Conservation (phyloP, 1,140 invertebrate species). For the Hycleus cichorii region DNA sequence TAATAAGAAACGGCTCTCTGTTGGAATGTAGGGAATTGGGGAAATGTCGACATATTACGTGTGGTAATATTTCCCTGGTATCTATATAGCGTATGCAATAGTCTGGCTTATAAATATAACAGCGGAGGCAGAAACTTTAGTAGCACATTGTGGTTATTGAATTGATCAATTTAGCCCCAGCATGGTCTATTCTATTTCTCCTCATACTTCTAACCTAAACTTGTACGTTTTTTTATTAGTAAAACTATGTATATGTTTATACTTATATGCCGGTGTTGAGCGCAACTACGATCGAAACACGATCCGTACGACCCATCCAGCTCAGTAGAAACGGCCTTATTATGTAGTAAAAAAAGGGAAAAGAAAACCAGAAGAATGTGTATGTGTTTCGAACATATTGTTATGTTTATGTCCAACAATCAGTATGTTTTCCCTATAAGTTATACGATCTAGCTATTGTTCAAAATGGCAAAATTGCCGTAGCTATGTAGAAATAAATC, state of each 20-base stretch:
- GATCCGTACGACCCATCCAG: conserved; percentile 33
- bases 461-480: not conserved
- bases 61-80: conserved; percentile 10
- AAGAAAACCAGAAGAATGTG: conserved; percentile 36
- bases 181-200: conserved; percentile 34
- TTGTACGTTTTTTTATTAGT: conserved; percentile 14
- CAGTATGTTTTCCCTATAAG: too few relatives aligned
- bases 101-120: conserved; percentile 36
- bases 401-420: conserved; percentile 27
- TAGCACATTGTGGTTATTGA: conserved; percentile 42
- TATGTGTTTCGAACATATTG: conserved; percentile 38
- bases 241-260: not conserved
- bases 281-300: conserved; percentile 31
- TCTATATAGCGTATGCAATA: conserved; percentile 17
- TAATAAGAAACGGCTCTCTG: too few relatives aligned
- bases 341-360: conserved; percentile 37
- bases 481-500: too few relatives aligned
- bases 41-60: conserved; percentile 9
- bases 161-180: conserved; percentile 42
- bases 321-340: conserved; percentile 36
- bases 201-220: conserved; percentile 18
- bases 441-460: too few relatives aligned
- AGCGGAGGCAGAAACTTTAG: conserved; percentile 36
- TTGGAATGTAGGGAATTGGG: conserved; percentile 1
- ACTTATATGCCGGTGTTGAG: conserved; percentile 21